These are phyloP conservation scores for Psilopsiagon aymara DNA, from an alignment of 2,113 vertebrate species.

Conservation along the genomic window DNA sequence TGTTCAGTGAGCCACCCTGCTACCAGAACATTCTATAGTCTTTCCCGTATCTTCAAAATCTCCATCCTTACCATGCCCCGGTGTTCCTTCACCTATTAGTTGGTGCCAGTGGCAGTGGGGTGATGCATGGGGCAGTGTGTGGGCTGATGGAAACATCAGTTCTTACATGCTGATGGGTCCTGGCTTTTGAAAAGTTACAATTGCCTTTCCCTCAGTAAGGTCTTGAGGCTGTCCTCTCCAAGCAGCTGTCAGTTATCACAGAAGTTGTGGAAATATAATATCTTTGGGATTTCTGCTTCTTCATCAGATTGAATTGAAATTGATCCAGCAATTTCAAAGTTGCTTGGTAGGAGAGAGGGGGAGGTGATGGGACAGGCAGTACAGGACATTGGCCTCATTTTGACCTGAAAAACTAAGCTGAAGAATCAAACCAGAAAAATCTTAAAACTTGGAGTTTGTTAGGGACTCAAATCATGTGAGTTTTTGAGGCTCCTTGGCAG, in stretches of 20 bases:
- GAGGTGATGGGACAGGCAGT: neutral
- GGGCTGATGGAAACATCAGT: neutral
- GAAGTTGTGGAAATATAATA: neutral
- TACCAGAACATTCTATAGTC: constrained; percentile 6
- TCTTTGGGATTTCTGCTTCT: constrained; percentile 25
- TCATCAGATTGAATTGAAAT: constrained; percentile 1
- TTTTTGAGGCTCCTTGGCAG: constrained; percentile 1
- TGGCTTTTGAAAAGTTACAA: neutral
- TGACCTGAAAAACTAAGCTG: neutral
- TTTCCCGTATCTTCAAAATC: neutral
- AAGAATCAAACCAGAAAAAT: neutral
- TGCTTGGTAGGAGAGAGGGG: neutral
- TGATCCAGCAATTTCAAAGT: neutral
- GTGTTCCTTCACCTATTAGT: neutral
- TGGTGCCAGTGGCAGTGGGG: neutral
- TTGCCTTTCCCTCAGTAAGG: neutral
- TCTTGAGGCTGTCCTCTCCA: neutral
- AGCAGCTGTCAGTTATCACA: constrained; percentile 46
- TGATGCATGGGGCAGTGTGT: neutral
- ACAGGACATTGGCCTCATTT: neutral
- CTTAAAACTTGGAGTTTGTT: neutral
- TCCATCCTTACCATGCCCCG: neutral
- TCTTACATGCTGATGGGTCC: neutral
- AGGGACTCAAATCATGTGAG: neutral
- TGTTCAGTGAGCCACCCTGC: neutral